These are phyloP conservation scores for Tiliacea citrago DNA, from an alignment of 2,888 invertebrate species.

Conservation along the genomic window DNA sequence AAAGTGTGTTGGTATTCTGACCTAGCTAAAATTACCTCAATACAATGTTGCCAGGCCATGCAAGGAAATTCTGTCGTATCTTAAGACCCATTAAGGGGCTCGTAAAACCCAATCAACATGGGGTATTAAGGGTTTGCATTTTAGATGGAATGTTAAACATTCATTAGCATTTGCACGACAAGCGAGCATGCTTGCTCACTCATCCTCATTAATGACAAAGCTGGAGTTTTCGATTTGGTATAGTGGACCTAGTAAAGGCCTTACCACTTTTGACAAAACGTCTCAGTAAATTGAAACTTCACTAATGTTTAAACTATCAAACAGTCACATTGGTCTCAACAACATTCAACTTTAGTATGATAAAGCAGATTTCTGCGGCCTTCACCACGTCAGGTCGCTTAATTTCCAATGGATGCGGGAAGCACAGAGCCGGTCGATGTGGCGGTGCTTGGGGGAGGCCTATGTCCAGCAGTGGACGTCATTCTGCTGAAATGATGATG, in stretches of 20 bases:
- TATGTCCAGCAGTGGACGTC: too few species aligned
- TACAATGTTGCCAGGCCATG: neutral
- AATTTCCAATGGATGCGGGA: too few species aligned
- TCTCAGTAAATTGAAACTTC: neutral
- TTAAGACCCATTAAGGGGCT: neutral
- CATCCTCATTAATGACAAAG: neutral
- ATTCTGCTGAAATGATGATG: too few species aligned
- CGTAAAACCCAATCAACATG: neutral
- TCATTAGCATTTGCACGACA: conserved; percentile 1
- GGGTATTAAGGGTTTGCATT: neutral
- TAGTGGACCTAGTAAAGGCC: neutral
- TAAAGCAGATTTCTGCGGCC: too few species aligned
- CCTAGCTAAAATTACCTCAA: neutral
- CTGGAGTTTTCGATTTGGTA: conserved; percentile 4
- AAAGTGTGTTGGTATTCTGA: neutral
- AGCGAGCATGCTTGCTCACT: conserved; percentile 16
- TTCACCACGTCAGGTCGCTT: too few species aligned
- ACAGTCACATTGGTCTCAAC: neutral
- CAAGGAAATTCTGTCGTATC: neutral
- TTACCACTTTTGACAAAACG: neutral
- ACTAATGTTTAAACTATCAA: neutral
- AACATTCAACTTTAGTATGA: neutral
- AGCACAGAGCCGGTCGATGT: too few species aligned
- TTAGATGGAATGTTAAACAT: conserved; percentile 13
- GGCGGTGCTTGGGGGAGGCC: too few species aligned